Percentiles rank a stretch among this genome's conserved stretches.
Conservation (phyloP, 2,888 invertebrate species). For the Leptinotarsa tumamoca region DNA sequence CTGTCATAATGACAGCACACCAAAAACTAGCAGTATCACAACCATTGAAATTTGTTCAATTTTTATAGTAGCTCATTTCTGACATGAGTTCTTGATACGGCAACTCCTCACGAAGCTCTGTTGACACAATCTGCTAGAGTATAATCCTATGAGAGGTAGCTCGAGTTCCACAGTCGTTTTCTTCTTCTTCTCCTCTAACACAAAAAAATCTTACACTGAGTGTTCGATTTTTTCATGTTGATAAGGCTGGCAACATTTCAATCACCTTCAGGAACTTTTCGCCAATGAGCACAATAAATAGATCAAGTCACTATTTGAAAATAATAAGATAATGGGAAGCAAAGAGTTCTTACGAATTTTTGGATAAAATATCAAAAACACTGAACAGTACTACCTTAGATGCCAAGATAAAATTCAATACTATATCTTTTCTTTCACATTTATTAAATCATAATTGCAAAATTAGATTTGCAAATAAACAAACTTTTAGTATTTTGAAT, state of each 20-base stretch:
- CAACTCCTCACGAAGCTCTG: conserved; percentile 11
- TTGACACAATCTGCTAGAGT: not conserved
- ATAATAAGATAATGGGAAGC: not conserved
- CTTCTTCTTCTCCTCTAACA: not conserved
- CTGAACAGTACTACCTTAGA: no score
- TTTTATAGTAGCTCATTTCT: not conserved
- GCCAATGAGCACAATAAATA: not conserved
- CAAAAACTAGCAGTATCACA: not conserved
- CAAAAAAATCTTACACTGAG: conserved; percentile 5
- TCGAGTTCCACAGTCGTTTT: conserved; percentile 1
- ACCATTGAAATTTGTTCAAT: conserved; percentile 2
- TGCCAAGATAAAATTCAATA: no score
- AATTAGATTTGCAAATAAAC: no score
- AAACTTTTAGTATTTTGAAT: no score
- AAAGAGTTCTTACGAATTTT: not conserved
- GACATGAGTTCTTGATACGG: not conserved
- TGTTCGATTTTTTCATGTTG: conserved; percentile 1
- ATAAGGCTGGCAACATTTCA: not conserved
- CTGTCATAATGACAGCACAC: conserved; percentile 1
- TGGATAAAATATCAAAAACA: not conserved
- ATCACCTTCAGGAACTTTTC: not conserved
- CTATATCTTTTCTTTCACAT: no score
- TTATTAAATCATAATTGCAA: no score
- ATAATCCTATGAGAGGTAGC: conserved; percentile 13
- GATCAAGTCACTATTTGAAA: not conserved